Evolutionary conservation across 2,888 invertebrate genomes (phyloP).

Genomic region (Omphaloscelis lunosa): DNA sequence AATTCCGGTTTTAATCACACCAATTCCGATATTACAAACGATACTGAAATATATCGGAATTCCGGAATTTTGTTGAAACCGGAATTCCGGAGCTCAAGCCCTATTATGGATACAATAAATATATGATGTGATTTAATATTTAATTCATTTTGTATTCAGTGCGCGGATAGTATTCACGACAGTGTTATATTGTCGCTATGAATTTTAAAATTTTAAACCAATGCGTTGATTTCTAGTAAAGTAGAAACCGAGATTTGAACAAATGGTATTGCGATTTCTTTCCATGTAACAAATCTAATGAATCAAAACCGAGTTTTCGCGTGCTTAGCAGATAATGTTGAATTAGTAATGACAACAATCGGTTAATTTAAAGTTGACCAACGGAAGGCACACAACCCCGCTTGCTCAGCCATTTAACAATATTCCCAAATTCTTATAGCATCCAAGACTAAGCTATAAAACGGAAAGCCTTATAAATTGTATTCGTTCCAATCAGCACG

Average conservation of each 20-base stretch:
- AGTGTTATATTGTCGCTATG: slow-evolving; percentile 38
- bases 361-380: background rate
- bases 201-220: slow-evolving; percentile 3
- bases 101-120: no score
- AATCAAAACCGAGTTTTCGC: background rate
- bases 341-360: background rate
- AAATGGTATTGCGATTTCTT: background rate
- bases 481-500: slow-evolving; percentile 49
- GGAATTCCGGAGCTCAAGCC: no score
- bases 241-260: background rate
- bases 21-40: no score
- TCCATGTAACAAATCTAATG: background rate
- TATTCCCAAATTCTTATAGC: slow-evolving; percentile 13
- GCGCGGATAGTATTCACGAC: slow-evolving; percentile 31
- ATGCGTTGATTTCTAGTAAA: slow-evolving; percentile 8
- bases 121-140: slow-evolving; percentile 53
- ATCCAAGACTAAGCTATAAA: slow-evolving; percentile 20
- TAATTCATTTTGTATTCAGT: slow-evolving; percentile 50
- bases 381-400: background rate
- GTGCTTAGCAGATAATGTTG: background rate
- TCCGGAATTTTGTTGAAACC: no score
- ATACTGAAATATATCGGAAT: no score
- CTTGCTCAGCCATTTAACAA: slow-evolving; percentile 13
- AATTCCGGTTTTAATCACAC: no score
- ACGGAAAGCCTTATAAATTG: slow-evolving; percentile 42